Evolutionary conservation across 2,113 vertebrate species (phyloP).

Genomic region (Neolamprologus sp.): DNA sequence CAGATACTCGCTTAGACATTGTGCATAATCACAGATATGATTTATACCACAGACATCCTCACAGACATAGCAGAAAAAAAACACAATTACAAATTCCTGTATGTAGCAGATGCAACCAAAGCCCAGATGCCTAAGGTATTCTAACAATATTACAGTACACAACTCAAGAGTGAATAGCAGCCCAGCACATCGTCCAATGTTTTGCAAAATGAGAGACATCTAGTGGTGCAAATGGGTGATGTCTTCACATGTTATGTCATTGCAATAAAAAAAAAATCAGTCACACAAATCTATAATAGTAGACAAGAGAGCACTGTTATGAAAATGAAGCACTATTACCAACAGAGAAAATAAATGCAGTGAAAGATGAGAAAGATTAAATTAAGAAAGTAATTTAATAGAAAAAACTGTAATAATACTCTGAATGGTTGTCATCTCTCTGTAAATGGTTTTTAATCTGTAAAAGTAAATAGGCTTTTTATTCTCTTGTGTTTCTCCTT

Average conservation of each 20-base stretch:
- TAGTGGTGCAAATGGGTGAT: not conserved
- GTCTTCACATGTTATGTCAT: not conserved
- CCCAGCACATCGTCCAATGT: not conserved
- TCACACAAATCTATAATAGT: not conserved
- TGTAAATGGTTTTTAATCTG: not conserved
- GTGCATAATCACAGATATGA: not conserved
- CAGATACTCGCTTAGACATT: not conserved
- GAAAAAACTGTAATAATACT: not conserved
- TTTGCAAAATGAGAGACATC: not conserved
- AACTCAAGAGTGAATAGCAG: not conserved
- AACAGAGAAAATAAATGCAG: not conserved
- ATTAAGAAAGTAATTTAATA: not conserved
- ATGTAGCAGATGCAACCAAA: not conserved
- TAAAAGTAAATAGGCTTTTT: not conserved
- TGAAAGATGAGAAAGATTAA: not conserved
- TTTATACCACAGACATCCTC: not conserved
- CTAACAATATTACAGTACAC: not conserved
- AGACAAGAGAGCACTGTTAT: not conserved
- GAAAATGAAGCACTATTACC: not conserved
- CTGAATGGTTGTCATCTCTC: not conserved
- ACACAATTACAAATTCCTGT: not conserved
- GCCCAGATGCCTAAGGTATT: not conserved
- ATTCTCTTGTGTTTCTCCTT: not conserved
- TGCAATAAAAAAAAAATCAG: not conserved
- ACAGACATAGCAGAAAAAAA: not conserved